phyloP scores from a whole-genome alignment of 2,797 vertebrate genomes.

The Lerista edwardsae region DNA sequence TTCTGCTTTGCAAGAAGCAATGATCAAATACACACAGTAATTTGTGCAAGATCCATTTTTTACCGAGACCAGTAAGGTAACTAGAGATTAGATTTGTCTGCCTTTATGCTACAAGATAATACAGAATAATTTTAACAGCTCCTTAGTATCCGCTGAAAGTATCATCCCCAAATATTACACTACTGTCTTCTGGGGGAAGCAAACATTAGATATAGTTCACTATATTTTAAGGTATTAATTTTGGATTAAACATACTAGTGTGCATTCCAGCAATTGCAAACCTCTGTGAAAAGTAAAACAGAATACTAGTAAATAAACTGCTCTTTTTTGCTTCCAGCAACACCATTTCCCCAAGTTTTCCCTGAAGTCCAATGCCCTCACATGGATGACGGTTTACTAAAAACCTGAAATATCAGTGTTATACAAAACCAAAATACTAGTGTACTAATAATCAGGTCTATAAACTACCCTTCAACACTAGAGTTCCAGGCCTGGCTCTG shows the following conservation, averaged over 20 bases:
- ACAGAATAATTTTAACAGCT: no score
- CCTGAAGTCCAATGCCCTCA: not conserved
- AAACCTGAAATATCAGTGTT: not conserved
- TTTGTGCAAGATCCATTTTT: no score
- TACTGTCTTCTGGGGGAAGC: no score
- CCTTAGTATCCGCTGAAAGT: no score
- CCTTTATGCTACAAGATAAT: no score
- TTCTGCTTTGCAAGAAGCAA: no score
- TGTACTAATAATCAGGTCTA: not conserved
- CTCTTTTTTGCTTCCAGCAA: not conserved
- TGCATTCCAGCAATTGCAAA: not conserved
- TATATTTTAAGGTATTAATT: no score
- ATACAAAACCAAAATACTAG: not conserved
- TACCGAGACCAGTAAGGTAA: no score
- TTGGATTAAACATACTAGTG: not conserved
- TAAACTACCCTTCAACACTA: not conserved
- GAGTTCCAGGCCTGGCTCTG: not conserved
- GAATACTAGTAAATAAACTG: not conserved
- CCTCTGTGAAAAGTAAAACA: rapidly evolving
- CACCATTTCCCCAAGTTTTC: not conserved
- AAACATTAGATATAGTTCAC: no score
- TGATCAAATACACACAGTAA: no score
- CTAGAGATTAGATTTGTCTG: no score
- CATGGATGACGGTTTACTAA: not conserved
- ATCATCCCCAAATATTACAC: no score